phyloP scores from a whole-genome alignment of 2,113 vertebrate species.

The Promerops cafer region DNA sequence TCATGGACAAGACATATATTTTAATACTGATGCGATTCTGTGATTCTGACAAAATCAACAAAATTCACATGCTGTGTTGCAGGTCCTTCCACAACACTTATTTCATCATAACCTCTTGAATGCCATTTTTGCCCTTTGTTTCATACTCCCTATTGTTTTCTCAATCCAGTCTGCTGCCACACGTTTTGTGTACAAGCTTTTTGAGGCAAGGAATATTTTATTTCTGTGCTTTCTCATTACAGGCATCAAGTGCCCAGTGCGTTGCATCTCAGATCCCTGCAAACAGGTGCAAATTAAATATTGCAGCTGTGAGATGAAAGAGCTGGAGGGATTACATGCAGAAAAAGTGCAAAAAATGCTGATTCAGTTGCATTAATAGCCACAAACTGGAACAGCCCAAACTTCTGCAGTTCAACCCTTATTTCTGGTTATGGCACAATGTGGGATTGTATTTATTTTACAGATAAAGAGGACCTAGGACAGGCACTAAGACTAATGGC shows the following conservation, averaged over 20 bases:
- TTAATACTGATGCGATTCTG: background rate
- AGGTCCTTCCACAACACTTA: background rate
- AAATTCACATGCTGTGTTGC: background rate
- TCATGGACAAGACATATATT: background rate
- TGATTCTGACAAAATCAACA: background rate
- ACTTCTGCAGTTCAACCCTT: background rate
- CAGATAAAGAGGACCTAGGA: rapidly evolving
- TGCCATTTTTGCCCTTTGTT: background rate
- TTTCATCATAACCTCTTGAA: background rate
- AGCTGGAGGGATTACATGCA: background rate
- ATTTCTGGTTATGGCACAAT: no score
- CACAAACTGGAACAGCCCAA: background rate
- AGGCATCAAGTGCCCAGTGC: background rate
- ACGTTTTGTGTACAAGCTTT: background rate
- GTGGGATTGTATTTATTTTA: background rate
- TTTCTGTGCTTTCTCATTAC: background rate
- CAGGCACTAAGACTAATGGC: background rate
- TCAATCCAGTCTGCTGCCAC: background rate
- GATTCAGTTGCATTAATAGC: background rate
- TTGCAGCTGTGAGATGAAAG: background rate
- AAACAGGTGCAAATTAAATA: background rate
- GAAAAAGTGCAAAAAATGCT: background rate
- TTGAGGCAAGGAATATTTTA: background rate
- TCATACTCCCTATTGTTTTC: background rate
- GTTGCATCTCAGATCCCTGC: background rate